Conservation (phyloP, 1,140 invertebrate species). For the Zaprionus inermis region DNA sequence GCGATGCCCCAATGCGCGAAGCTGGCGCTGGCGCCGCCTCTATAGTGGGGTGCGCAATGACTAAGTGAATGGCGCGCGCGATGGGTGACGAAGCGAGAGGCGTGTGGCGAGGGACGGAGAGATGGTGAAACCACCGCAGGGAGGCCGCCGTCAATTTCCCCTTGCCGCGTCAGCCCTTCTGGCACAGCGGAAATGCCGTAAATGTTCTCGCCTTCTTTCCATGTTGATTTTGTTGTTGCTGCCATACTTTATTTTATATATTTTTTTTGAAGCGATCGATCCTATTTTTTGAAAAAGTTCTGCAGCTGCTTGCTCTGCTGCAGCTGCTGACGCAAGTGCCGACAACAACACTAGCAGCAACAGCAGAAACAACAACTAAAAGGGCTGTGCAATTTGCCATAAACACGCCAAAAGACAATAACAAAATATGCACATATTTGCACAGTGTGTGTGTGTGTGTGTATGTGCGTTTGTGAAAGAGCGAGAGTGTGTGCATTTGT, state of each 20-base stretch:
- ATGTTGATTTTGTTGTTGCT: slow-evolving; percentile 4
- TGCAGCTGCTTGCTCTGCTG: slow-evolving; percentile 50
- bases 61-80: slow-evolving; percentile 49
- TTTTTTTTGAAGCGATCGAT: slow-evolving; percentile 46
- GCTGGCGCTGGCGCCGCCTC: slow-evolving; percentile 56
- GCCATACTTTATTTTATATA: slow-evolving; percentile 17
- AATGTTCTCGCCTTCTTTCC: slow-evolving; percentile 41
- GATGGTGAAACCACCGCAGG: slow-evolving; percentile 16
- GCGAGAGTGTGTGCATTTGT: not conserved
- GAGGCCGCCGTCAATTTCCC: slow-evolving; percentile 14
- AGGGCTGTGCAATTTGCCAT: slow-evolving; percentile 64
- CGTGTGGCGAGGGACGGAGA: not conserved
- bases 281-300: slow-evolving; percentile 32
- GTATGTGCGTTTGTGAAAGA: not conserved
- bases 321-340: slow-evolving; percentile 74
- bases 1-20: slow-evolving; percentile 13
- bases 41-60: slow-evolving; percentile 62
- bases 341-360: slow-evolving; percentile 29
- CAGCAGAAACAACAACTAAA: slow-evolving; percentile 26
- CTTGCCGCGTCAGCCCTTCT: slow-evolving; percentile 49
- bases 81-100: not conserved
- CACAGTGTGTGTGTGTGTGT: slow-evolving; percentile 8
- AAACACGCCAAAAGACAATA: slow-evolving; percentile 76
- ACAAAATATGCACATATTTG: slow-evolving; percentile 46
- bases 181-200: slow-evolving; percentile 64